phyloP scores from a whole-genome alignment of 2,113 vertebrate genomes.

The Hepsetus odoe region DNA sequence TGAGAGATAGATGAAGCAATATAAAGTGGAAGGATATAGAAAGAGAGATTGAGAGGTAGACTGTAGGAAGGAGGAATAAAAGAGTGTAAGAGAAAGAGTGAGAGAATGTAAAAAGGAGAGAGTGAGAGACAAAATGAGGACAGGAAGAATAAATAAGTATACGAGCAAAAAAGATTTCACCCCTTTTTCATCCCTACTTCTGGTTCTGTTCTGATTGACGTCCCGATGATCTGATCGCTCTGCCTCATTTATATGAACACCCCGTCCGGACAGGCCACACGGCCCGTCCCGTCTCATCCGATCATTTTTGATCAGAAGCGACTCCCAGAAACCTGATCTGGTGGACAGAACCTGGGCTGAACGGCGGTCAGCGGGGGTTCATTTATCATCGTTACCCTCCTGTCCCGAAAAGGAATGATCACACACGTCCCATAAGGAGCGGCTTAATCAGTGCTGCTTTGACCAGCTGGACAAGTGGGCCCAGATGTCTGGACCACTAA shows the following conservation, averaged over 20 bases:
- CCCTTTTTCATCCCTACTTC: no score
- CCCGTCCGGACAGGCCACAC: not conserved
- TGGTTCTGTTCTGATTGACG: not conserved
- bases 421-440: not conserved
- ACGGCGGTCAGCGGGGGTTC: not conserved
- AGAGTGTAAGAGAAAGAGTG: no score
- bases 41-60: no score
- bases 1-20: no score
- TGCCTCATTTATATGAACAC: not conserved
- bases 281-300: not conserved
- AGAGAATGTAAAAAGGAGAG: not conserved
- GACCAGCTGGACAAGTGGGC: slow-evolving; percentile 5
- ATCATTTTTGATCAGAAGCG: slow-evolving; percentile 26
- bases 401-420: not conserved
- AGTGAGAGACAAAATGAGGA: not conserved
- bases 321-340: not conserved
- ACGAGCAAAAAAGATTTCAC: not conserved
- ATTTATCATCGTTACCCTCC: slow-evolving; percentile 38
- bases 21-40: no score
- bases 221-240: not conserved
- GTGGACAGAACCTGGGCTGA: not conserved
- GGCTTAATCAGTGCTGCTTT: slow-evolving; percentile 22
- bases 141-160: no score
- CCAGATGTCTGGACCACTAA: slow-evolving; percentile 14
- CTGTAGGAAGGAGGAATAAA: no score